Evolutionary conservation across 2,113 vertebrate species (phyloP).

Genomic region (Progne subis): DNA sequence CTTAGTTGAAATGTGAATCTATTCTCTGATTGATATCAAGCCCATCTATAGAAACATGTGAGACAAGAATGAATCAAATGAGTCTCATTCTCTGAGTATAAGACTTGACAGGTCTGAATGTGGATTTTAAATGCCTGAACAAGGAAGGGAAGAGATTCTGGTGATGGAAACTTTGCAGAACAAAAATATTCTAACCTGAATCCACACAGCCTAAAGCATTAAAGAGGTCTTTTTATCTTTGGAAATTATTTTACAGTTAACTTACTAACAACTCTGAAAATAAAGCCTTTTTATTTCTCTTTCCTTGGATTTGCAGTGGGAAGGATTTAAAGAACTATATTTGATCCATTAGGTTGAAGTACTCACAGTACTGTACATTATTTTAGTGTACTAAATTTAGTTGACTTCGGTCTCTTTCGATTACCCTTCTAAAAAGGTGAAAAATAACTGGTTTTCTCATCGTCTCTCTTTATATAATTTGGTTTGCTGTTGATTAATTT

Average conservation of each 20-base stretch:
- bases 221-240: not conserved
- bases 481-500: conserved; percentile 40
- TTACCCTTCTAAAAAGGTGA: conserved; percentile 53
- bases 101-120: conserved; percentile 9
- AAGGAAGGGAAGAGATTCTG: not conserved
- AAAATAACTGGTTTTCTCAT: conserved; percentile 1
- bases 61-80: not conserved
- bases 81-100: not conserved
- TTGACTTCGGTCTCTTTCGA: conserved; percentile 63
- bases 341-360: conserved; percentile 21
- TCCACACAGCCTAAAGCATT: not conserved
- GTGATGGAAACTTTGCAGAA: not conserved
- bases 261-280: conserved; percentile 1
- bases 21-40: not conserved
- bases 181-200: not conserved
- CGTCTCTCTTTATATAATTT: conserved; percentile 23
- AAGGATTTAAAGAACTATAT: conserved; percentile 18
- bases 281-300: not conserved
- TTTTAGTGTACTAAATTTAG: conserved; percentile 60
- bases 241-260: conserved; percentile 35
- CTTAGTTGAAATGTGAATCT: not conserved
- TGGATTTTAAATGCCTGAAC: conserved; percentile 1
- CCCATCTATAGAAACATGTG: not conserved
- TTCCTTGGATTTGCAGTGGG: not conserved
- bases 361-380: conserved; percentile 45